Evolutionary conservation across 2,797 vertebrate species (phyloP).

Genomic region (Pteropus rufus): DNA sequence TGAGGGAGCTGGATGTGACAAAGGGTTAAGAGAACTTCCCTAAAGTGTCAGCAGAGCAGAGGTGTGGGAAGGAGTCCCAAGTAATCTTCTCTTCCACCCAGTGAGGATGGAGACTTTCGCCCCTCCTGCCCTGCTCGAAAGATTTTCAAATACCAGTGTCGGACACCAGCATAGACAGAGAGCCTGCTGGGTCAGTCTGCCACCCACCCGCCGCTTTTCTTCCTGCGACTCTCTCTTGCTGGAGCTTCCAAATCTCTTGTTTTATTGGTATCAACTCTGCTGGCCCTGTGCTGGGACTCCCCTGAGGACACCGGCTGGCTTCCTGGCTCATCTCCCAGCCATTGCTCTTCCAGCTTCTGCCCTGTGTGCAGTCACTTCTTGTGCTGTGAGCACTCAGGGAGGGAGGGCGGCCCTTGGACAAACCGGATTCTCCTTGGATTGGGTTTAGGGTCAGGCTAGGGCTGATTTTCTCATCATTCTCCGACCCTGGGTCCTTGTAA

Average conservation of each 20-base stretch:
- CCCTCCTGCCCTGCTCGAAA: background rate
- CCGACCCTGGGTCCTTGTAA: background rate
- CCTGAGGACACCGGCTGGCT: background rate
- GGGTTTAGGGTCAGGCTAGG: background rate
- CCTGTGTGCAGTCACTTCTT: background rate
- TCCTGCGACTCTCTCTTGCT: background rate
- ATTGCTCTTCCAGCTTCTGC: background rate
- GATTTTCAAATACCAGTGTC: background rate
- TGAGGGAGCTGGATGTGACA: background rate
- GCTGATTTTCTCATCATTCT: background rate
- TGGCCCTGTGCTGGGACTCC: background rate
- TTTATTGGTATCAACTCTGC: slow-evolving; percentile 25
- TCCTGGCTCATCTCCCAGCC: slow-evolving; percentile 36
- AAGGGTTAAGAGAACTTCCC: background rate
- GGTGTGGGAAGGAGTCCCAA: background rate
- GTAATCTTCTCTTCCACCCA: background rate
- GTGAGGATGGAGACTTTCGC: background rate
- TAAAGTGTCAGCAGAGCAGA: background rate
- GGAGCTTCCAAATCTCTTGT: background rate
- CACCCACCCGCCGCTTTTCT: background rate
- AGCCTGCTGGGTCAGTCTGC: background rate
- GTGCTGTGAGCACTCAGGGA: background rate
- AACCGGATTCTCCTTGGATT: background rate
- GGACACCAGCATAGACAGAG: background rate
- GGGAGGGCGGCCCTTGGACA: background rate